These are phyloP conservation scores for Eupithecia centaureata DNA, from an alignment of 2,888 invertebrate genomes.

Conservation along the genomic window DNA sequence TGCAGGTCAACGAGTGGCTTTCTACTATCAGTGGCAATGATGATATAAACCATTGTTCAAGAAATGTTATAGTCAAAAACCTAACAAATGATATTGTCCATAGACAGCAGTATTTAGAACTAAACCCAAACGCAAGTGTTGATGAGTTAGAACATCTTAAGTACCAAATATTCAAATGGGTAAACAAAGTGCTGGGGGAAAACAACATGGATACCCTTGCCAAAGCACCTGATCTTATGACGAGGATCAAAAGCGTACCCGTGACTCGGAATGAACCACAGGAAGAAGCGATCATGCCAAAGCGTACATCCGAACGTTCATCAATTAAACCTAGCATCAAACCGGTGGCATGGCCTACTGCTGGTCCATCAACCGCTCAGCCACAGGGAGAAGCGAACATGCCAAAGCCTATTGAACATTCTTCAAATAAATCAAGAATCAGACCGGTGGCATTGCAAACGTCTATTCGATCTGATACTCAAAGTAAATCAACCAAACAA, in stretches of 20 bases:
- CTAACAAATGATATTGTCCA: conserved; percentile 68
- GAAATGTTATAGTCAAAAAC: conserved; percentile 55
- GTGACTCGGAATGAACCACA: neutral
- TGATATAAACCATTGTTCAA: conserved; percentile 46
- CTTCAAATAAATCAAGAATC: neutral
- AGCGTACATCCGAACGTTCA: neutral
- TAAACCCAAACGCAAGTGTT: conserved; percentile 52
- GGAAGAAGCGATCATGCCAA: neutral
- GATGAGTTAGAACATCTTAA: conserved; percentile 67
- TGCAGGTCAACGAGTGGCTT: conserved; percentile 66
- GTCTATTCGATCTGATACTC: neutral
- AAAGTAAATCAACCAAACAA: conserved; percentile 22
- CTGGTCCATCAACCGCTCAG: no score
- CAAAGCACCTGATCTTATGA: conserved; percentile 58
- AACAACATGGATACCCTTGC: conserved; percentile 53
- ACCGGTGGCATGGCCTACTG: neutral
- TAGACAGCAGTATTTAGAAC: conserved; percentile 62
- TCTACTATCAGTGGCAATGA: conserved; percentile 47
- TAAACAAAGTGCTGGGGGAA: conserved; percentile 61
- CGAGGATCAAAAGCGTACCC: conserved; percentile 53
- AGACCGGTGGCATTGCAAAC: neutral
- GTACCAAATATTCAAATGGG: conserved; percentile 72
- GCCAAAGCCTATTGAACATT: neutral
- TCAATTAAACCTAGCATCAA: neutral
- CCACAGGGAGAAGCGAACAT: neutral